Evolutionary conservation across 1,140 invertebrate genomes (phyloP), one percentile per base, ranked within the genome.

Genomic region (Ostrea edulis): DNA sequence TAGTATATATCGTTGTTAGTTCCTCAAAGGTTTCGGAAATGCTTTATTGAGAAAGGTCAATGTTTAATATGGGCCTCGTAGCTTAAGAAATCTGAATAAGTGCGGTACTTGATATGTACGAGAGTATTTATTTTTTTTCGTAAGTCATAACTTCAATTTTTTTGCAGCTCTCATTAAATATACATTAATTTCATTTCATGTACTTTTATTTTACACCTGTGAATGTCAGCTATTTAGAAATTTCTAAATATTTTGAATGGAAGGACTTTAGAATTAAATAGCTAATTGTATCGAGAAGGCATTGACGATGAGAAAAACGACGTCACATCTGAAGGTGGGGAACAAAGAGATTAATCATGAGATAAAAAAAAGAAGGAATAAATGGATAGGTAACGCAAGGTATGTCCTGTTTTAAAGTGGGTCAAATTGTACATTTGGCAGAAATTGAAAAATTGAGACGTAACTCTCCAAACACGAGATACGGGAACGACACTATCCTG

Each of bases 351-450:
- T 17, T 5, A 35, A 62, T 17, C 55, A 44, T 44, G 35, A 14
- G 58, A 14, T 77, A 35, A 35, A 77, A 77, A 77, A 29, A 25
- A 22, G 22, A 9, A 14, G 35, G 8, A 77, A 71, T 29, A 14
- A 25, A 77, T 77, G 25, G 9, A 77, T 77, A 29, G 12, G 68
- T 17, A 12, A 35, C 25, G 9, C 7, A 14, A 44, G 35, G 35
- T 44, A 44, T 44, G 35, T 44, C 35, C 35, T 44, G 9, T 35
- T 29, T 11, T 77, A 14, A 77, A 35, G 8, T 77, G 68, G 68
- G 68, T 77, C 68, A 77, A 77, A 77, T 77, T 77, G 58, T 77
- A 29, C 68, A 77, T 35, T 77, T 77, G 68, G 25, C 12, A 77
- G 25, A 77, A 77, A 77, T 29, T 35, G 25, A 77, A 29, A 71